Conservation (phyloP, 2,113 vertebrate genomes). For the Burhinus bistriatus region DNA sequence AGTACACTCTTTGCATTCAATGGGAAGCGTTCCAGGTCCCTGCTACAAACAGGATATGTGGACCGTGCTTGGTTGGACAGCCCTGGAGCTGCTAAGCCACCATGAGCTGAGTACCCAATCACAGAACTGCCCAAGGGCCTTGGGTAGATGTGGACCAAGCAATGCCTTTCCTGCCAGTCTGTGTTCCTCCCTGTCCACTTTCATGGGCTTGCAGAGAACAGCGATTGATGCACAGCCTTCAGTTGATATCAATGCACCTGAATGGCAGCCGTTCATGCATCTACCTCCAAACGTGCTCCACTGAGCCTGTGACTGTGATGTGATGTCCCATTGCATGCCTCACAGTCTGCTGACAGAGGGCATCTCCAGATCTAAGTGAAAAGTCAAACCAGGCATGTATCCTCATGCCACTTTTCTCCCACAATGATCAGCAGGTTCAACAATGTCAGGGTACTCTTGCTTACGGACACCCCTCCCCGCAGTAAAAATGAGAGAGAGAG, state of each 20-base stretch:
- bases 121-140: neutral
- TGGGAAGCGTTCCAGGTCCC: neutral
- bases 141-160: neutral
- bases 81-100: neutral
- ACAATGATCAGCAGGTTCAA: neutral
- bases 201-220: neutral
- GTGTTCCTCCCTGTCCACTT: neutral
- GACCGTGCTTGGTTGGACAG: neutral
- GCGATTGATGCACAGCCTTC: neutral
- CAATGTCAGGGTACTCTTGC: neutral
- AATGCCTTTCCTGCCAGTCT: neutral
- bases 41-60: neutral
- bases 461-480: neutral
- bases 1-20: neutral
- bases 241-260: neutral
- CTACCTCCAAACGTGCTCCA: neutral
- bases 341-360: neutral
- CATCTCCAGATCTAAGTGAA: neutral
- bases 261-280: rapidly evolving
- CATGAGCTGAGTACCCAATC: neutral
- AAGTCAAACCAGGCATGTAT: neutral
- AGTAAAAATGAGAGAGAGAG: neutral
- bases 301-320: neutral
- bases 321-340: neutral
- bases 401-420: neutral